Percentiles rank a stretch among this genome's conserved stretches.
Evolutionary conservation across 2,113 vertebrate species (phyloP).

Genomic region (Petaurus breviceps): DNA sequence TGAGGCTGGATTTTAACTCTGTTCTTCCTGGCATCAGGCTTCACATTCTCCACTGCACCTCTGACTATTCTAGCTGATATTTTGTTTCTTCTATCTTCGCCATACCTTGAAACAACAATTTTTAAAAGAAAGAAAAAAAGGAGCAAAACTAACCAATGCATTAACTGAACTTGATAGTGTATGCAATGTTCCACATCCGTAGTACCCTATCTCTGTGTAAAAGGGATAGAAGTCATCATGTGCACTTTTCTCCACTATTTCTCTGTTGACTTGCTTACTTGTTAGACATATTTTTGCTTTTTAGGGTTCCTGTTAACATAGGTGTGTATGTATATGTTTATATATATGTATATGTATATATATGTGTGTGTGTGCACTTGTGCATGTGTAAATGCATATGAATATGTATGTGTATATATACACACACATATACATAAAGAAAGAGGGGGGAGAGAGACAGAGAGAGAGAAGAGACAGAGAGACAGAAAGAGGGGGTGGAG

Average conservation of each 20-base stretch:
- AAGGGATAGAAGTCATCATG: no score
- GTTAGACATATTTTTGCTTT: conserved; percentile 48
- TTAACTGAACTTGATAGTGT: no score
- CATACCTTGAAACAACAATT: background rate
- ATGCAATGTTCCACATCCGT: no score
- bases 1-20: background rate
- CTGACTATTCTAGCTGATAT: background rate
- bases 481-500: background rate
- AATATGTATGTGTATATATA: no score
- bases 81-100: background rate
- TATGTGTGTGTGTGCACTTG: no score
- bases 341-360: no score
- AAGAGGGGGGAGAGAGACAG: no score
- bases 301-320: conserved; percentile 18
- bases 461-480: background rate
- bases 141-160: no score
- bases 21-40: background rate
- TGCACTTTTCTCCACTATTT: conserved; percentile 28
- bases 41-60: background rate
- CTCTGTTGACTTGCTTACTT: conserved; percentile 44
- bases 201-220: no score
- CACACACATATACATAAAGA: no score
- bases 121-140: background rate
- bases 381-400: no score
- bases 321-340: no score